Evolutionary conservation across 2,888 invertebrate genomes (phyloP), one percentile per base, ranked within the genome.

Genomic region (Acrocyrtus sp.): DNA sequence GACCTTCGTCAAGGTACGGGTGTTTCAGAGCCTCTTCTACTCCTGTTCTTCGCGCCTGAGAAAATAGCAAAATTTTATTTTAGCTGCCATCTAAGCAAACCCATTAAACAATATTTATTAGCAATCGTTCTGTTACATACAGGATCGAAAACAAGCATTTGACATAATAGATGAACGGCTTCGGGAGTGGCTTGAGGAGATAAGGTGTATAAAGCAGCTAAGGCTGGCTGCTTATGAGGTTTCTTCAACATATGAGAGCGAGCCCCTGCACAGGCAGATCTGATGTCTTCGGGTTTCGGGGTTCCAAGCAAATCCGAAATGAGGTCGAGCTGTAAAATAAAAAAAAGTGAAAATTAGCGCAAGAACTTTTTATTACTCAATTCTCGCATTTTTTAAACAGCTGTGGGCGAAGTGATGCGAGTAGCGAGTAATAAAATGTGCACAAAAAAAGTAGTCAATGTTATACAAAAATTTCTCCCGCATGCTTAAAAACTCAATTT

Each of bases 101-200:
- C n/a, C n/a, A n/a, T n/a, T n/a, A n/a, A n/a, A n/a, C n/a, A n/a
- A n/a, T n/a, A n/a, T n/a, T n/a, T n/a, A n/a, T n/a, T 50, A 17
- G 34, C 5, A 34, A 34, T 34, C 5, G 5, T 34, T 34, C 34
- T 41, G 27, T 22, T 43, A 58, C 90, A 89, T 87, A 94, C 96
- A 69, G 99, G 98, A 88, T 99, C 96, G 87, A 99, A 98, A 76
- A 96, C 94, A 74, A 99, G 89, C 97, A 99, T 97, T 88, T 96
- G 95, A 84, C 93, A 92, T 57, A 99, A 89, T 82, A 99, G 89
- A 87, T 98, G 97, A 79, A 98, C 96, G 66, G 98, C 98, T 87
- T 99, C 98, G 85, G 96, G 96, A 77, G 96, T 96, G 83, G 96
- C 97, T 85, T 97, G 95, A 80, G 90, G 90, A 79, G 94, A 94